These are phyloP conservation scores for Amia ocellicauda DNA, from an alignment of 2,113 vertebrate species.

Conservation along the genomic window DNA sequence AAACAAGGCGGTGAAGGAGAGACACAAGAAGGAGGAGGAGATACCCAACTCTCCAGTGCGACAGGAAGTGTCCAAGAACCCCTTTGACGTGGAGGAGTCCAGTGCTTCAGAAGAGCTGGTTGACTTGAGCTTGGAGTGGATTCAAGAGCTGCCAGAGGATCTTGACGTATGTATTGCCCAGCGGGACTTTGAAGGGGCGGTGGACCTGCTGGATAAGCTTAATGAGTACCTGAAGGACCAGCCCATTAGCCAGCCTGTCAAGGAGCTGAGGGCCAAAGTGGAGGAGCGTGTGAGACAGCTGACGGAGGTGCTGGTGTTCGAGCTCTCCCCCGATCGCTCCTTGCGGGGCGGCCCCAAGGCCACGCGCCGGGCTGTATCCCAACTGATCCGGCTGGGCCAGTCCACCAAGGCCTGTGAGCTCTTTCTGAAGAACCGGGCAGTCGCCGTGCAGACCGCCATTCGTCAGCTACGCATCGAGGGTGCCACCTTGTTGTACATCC, in stretches of 20 bases:
- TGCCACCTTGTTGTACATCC: constrained; percentile 93
- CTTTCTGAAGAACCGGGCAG: constrained; percentile 88
- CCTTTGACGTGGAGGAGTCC: constrained; percentile 71
- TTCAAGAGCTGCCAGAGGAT: constrained; percentile 94
- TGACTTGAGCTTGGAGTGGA: constrained; percentile 87
- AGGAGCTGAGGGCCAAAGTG: constrained; percentile 79
- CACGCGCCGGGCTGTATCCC: constrained; percentile 89
- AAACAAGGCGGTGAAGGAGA: constrained; percentile 78
- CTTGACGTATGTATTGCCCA: constrained; percentile 96
- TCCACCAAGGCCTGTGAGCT: constrained; percentile 95
- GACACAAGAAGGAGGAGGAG: constrained; percentile 79
- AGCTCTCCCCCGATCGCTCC: constrained; percentile 88
- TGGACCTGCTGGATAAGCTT: constrained; percentile 91
- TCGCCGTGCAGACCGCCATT: constrained; percentile 89
- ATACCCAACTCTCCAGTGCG: constrained; percentile 52
- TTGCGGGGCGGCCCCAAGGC: constrained; percentile 88
- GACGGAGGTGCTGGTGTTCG: constrained; percentile 91
- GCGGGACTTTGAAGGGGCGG: constrained; percentile 93
- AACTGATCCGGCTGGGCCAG: constrained; percentile 90
- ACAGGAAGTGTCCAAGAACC: constrained; percentile 71
- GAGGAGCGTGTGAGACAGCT: constrained; percentile 88
- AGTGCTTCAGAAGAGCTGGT: constrained; percentile 65
- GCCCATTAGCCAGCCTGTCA: constrained; percentile 74
- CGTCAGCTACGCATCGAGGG: constrained; percentile 95
- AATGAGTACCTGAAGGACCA: constrained; percentile 82